Evolutionary conservation across 2,797 vertebrate species (phyloP).

Genomic region (Hydrocynus forskahlii): DNA sequence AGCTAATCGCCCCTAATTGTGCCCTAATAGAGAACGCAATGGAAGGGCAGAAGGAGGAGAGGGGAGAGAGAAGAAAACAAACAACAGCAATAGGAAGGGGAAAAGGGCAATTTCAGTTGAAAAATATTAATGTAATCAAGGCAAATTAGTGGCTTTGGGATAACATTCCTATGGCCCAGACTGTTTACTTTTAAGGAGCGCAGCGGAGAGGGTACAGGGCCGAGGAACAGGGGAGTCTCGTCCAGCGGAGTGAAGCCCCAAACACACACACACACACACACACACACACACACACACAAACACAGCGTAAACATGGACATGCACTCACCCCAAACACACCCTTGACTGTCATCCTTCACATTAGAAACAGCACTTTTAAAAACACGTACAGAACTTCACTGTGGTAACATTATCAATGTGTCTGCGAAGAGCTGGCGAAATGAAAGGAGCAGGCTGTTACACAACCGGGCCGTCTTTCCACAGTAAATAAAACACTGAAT

Average conservation of each 20-base stretch:
- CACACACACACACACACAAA: background rate
- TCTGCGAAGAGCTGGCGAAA: slow-evolving; percentile 23
- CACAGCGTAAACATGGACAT: slow-evolving; percentile 33
- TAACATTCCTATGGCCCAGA: slow-evolving; percentile 72
- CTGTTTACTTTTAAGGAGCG: slow-evolving; percentile 71
- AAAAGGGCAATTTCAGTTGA: slow-evolving; percentile 77
- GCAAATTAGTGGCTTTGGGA: slow-evolving; percentile 77
- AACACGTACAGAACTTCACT: slow-evolving; percentile 11
- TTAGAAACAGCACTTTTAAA: slow-evolving; percentile 21
- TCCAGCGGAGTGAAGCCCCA: slow-evolving; percentile 27
- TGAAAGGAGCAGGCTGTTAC: slow-evolving; percentile 14
- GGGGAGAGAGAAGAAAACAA: slow-evolving; percentile 71
- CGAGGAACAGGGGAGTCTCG: slow-evolving; percentile 38
- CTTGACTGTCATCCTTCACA: slow-evolving; percentile 5
- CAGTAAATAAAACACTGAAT: slow-evolving; percentile 38
- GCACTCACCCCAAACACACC: slow-evolving; percentile 30
- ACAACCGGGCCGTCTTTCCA: slow-evolving; percentile 32
- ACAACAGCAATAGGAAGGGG: slow-evolving; percentile 77
- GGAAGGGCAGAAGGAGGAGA: slow-evolving; percentile 59
- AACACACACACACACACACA: background rate
- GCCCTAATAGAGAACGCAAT: slow-evolving; percentile 75
- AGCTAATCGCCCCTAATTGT: slow-evolving; percentile 78
- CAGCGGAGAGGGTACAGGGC: slow-evolving; percentile 58
- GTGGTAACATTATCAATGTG: slow-evolving; percentile 4
- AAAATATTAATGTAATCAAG: slow-evolving; percentile 84